phyloP scores from a whole-genome alignment of 2,113 vertebrate species.

The Sphaerodactylus townsendi region DNA sequence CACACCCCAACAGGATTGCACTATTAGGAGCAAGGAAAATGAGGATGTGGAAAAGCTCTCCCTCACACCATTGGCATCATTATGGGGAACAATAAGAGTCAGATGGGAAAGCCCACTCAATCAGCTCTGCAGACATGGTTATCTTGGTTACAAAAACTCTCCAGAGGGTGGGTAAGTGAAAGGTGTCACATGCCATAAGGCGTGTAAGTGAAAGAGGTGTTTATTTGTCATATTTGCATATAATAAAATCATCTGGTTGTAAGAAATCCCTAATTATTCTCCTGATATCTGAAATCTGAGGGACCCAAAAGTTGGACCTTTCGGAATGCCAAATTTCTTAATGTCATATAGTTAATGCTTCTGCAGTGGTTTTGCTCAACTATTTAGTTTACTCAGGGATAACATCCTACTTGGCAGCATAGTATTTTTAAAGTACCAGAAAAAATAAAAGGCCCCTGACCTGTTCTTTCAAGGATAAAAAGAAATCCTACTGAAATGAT shows the following conservation, averaged over 20 bases:
- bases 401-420: background rate
- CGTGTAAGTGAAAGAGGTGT: background rate
- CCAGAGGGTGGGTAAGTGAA: no score
- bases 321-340: background rate
- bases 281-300: background rate
- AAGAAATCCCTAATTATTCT: background rate
- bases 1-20: no score
- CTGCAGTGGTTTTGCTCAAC: background rate
- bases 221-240: background rate
- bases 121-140: background rate
- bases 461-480: background rate
- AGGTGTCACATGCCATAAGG: background rate
- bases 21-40: no score
- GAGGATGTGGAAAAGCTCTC: no score
- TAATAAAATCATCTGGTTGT: background rate
- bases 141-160: background rate
- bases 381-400: background rate
- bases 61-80: no score
- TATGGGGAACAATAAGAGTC: background rate
- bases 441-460: background rate
- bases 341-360: background rate
- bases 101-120: background rate
- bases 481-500: background rate
- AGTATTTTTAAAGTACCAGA: background rate
- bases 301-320: background rate